Evolutionary conservation across 2,113 vertebrate genomes (phyloP), one percentile per base, ranked within the genome.

Genomic region (Hippoglossus stenolepis): DNA sequence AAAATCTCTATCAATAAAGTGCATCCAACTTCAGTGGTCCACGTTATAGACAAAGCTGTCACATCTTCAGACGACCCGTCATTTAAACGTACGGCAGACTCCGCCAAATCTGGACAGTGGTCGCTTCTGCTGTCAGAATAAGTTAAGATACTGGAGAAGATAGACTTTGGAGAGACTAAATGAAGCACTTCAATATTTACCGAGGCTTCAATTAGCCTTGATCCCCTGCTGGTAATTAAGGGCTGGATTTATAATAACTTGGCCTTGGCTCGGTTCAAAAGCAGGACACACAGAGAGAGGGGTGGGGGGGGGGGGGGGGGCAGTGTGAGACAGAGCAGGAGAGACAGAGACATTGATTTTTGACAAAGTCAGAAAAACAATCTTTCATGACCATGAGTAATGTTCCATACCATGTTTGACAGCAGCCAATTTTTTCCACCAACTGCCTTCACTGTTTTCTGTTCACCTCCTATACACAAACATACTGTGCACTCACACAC

Each of bases 1-100:
- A 91, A 87, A 89, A 87, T 85, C 83, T 87, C 88, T 85, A 87
- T 91, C 93, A 90, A 90, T 92, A 91, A 89, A 90, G 84, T 67
- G 67, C 35, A 82, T 87, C 75, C 75, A 75, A 83, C 87, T 90
- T 84, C 83, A 85, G 73, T 70, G 73, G 75, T 63, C 49, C 82
- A 84, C 91, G 86, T 84, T 80, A 86, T 35, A 73, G 77, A 86
- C 77, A 62, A 77, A 80, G 79, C 75, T 80, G 87, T 84, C 70
- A 68, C 70, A 87, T 84, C 74, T 78, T 90, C 79, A 76, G 53
- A 84, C 21, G 70, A 85, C 75, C 77, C 72, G 83, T 80, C 87
- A 84, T 65, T 93, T 80, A 56, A 60, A 74, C 54, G 31, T 26
- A 63, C 11, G 2, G 40, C 26, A 0, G 60, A 84, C 70, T 77